Evolutionary conservation across 1,140 invertebrate species (phyloP).

Genomic region (Drosophila mayri): DNA sequence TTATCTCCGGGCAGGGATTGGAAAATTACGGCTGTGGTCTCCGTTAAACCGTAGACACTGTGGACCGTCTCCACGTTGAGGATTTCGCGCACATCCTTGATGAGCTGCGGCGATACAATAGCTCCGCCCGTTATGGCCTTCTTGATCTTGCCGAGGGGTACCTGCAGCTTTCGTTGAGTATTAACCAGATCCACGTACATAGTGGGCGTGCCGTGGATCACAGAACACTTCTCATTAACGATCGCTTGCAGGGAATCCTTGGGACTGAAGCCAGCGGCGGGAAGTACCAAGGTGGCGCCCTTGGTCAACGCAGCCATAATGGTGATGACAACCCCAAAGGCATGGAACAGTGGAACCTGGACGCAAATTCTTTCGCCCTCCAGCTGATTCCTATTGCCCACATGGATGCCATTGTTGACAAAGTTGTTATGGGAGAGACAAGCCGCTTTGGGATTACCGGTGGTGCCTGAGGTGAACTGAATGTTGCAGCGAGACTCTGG

Average conservation of each 20-base stretch:
- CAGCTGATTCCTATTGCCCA: slow-evolving; percentile 86
- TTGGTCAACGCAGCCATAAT: slow-evolving; percentile 88
- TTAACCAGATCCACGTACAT: slow-evolving; percentile 96
- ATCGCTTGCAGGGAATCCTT: slow-evolving; percentile 89
- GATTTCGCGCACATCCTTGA: slow-evolving; percentile 87
- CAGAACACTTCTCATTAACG: slow-evolving; percentile 90
- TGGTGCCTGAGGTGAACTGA: slow-evolving; percentile 94
- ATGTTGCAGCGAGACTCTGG: slow-evolving; percentile 91
- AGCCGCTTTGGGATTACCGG: slow-evolving; percentile 93
- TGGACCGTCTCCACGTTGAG: slow-evolving; percentile 86
- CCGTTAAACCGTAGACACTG: slow-evolving; percentile 95
- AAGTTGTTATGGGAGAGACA: slow-evolving; percentile 92
- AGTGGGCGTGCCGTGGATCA: slow-evolving; percentile 96
- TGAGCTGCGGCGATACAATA: slow-evolving; percentile 90
- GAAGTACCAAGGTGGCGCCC: slow-evolving; percentile 90
- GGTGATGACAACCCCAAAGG: slow-evolving; percentile 91
- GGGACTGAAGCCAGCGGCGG: slow-evolving; percentile 89
- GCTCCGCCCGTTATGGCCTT: slow-evolving; percentile 91
- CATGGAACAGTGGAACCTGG: slow-evolving; percentile 97
- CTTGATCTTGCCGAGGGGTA: slow-evolving; percentile 85
- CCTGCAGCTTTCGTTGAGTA: slow-evolving; percentile 85
- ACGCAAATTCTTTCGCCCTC: slow-evolving; percentile 87
- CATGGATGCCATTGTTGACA: slow-evolving; percentile 93
- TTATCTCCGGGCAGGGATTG: slow-evolving; percentile 89
- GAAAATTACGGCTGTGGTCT: slow-evolving; percentile 92